These are phyloP conservation scores for Tetragnatha versicolor DNA, from an alignment of 1,140 invertebrate species.

Conservation along the genomic window DNA sequence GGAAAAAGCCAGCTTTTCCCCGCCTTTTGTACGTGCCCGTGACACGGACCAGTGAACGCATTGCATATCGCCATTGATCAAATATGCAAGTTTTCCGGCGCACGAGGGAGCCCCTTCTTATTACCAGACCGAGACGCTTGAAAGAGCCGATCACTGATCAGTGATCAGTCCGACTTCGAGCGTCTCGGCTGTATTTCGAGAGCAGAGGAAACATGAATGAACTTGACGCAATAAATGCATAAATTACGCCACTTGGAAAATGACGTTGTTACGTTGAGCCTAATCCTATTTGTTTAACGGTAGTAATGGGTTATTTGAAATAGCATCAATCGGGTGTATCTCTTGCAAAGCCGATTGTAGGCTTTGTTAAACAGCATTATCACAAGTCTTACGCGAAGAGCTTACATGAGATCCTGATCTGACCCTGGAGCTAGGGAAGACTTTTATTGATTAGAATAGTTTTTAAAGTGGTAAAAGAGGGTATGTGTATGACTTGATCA, in stretches of 20 bases:
- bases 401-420: too few relatives aligned
- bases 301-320: neutral
- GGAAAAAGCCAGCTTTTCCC: too few relatives aligned
- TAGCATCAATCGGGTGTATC: neutral
- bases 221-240: constrained; percentile 2
- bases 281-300: constrained; percentile 1
- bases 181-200: neutral
- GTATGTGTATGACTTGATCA: too few relatives aligned
- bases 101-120: neutral
- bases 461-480: too few relatives aligned
- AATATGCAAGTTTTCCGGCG: neutral
- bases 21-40: neutral
- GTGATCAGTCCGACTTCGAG: neutral
- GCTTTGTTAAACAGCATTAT: too few relatives aligned
- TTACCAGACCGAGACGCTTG: neutral
- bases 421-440: too few relatives aligned
- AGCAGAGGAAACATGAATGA: neutral
- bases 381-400: too few relatives aligned
- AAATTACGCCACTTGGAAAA: neutral
- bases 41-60: neutral
- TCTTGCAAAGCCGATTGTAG: too few relatives aligned
- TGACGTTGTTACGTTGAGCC: neutral
- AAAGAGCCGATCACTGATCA: neutral
- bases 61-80: too few relatives aligned
- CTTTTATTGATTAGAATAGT: too few relatives aligned